phyloP scores from a whole-genome alignment of 2,888 invertebrate species.

The Cephonodes hylas region DNA sequence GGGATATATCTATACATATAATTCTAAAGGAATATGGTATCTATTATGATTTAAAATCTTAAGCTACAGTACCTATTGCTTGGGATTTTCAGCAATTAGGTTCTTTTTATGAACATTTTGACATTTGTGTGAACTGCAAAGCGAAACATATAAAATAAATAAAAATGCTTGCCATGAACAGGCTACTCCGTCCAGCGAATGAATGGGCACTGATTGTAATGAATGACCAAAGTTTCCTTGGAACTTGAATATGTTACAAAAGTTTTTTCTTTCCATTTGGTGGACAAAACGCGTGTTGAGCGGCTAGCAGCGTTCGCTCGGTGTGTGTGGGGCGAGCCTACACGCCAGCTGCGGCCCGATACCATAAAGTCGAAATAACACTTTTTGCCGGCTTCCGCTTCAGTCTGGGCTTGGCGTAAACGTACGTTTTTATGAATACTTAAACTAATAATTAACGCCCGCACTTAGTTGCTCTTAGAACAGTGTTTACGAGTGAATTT shows the following conservation, averaged over 20 bases:
- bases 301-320: conserved; percentile 20
- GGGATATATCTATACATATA: too few relatives aligned
- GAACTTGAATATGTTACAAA: not conserved
- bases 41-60: too few relatives aligned
- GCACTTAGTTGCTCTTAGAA: conserved; percentile 64
- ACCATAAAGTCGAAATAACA: conserved; percentile 52
- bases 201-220: not conserved
- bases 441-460: conserved; percentile 70
- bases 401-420: conserved; percentile 38
- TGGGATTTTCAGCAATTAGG: too few relatives aligned
- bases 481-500: conserved; percentile 62
- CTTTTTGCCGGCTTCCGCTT: conserved; percentile 46
- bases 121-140: too few relatives aligned
- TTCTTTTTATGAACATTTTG: too few relatives aligned
- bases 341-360: conserved; percentile 51
- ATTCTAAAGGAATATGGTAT: too few relatives aligned
- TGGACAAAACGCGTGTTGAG: not conserved
- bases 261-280: not conserved
- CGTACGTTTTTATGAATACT: conserved; percentile 64
- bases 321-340: conserved; percentile 32
- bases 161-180: not conserved
- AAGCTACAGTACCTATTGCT: too few relatives aligned
- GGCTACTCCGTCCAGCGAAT: not conserved
- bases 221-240: not conserved
- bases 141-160: too few relatives aligned